Conservation (phyloP, 2,113 vertebrate species). For the Motacilla tschutschensis region DNA sequence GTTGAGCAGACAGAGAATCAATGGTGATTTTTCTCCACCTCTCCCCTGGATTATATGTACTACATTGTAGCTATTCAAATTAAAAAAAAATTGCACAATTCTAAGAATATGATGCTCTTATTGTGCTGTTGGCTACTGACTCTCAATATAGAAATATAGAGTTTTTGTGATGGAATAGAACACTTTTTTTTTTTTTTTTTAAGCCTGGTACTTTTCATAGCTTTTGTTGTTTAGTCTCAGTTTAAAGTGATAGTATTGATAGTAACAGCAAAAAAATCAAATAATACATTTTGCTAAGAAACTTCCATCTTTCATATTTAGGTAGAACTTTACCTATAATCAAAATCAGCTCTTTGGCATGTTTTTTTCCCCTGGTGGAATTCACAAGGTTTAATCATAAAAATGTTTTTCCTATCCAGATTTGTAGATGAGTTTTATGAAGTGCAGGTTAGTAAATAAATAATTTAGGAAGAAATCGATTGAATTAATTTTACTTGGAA, state of each 20-base stretch:
- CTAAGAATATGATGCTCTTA: neutral
- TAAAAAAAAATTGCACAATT: neutral
- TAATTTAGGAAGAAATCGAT: neutral
- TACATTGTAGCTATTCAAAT: neutral
- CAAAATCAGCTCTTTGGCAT: neutral
- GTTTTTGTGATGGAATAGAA: neutral
- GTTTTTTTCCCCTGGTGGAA: neutral
- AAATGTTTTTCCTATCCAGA: neutral
- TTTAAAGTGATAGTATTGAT: neutral
- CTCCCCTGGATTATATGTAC: neutral
- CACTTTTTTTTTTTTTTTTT: neutral
- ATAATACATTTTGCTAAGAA: neutral
- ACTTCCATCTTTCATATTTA: rapidly evolving
- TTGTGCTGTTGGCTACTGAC: neutral
- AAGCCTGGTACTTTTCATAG: neutral
- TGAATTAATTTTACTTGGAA: neutral
- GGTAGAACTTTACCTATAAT: neutral
- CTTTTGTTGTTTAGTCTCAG: neutral
- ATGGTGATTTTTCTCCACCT: neutral
- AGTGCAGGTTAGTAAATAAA: neutral
- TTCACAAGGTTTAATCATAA: neutral
- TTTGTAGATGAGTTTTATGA: neutral
- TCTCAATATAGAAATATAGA: neutral
- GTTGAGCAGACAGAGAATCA: neutral
- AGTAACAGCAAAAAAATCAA: neutral